A percentile compares a stretch with the other conserved stretches of the same genome.
phyloP scores from a whole-genome alignment of 2,797 vertebrate species.

The Delichon dasypus region DNA sequence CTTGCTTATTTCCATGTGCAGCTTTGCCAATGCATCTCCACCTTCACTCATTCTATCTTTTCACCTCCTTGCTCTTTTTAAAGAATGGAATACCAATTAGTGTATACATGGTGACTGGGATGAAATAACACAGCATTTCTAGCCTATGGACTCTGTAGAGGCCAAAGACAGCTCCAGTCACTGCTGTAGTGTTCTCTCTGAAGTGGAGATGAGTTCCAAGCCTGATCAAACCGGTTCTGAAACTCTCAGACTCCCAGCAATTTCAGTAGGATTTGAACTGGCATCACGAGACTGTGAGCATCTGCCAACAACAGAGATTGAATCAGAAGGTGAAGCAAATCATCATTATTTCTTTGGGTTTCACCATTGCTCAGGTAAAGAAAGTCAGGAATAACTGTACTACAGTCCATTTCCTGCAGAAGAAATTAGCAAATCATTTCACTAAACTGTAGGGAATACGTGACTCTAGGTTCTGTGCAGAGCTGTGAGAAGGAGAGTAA shows the following conservation, averaged over 20 bases:
- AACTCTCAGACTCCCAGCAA: not conserved
- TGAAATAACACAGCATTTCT: not conserved
- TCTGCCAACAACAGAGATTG: not conserved
- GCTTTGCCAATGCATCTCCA: not conserved
- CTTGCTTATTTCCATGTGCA: not conserved
- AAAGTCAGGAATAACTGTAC: not conserved
- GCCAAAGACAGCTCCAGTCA: not conserved
- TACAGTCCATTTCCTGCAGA: not conserved
- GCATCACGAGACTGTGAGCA: not conserved
- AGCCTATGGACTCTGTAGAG: not conserved
- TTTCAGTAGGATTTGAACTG: not conserved
- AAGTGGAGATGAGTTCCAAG: not conserved
- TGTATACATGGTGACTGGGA: not conserved
- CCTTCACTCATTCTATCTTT: not conserved
- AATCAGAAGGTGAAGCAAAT: not conserved
- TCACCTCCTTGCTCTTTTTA: not conserved
- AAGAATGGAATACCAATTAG: not conserved
- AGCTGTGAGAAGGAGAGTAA: not conserved
- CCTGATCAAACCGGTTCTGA: not conserved
- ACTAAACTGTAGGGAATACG: not conserved
- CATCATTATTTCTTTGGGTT: not conserved
- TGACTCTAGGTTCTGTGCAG: not conserved
- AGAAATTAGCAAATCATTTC: not conserved
- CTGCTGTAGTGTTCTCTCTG: not conserved
- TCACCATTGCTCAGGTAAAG: not conserved